These are phyloP conservation scores for Carassius carassius DNA, from an alignment of 2,113 vertebrate genomes.

Conservation along the genomic window DNA sequence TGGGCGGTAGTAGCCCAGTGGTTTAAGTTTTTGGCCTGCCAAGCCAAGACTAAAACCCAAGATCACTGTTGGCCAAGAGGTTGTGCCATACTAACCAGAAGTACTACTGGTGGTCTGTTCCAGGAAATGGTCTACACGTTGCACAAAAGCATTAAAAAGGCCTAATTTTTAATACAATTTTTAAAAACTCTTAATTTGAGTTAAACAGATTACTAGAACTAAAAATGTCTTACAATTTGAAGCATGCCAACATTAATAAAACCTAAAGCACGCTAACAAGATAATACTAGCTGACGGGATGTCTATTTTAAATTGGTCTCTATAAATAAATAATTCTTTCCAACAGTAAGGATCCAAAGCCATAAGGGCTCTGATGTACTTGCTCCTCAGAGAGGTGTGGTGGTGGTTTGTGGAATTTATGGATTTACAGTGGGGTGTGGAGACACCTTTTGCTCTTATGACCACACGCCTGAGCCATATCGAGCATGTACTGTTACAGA, in stretches of 20 bases:
- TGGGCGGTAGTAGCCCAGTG: constrained; percentile 27
- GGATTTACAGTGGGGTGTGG: constrained; percentile 47
- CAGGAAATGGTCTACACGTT: neutral
- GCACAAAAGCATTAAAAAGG: neutral
- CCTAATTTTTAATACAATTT: neutral
- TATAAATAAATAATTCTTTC: constrained; percentile 24
- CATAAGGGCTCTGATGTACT: neutral
- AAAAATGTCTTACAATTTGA: neutral
- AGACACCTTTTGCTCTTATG: constrained; percentile 36
- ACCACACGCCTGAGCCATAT: neutral
- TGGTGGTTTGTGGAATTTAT: constrained; percentile 39
- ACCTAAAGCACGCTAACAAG: constrained; percentile 31
- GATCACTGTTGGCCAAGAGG: constrained; percentile 20
- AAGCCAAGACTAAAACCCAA: constrained; percentile 22
- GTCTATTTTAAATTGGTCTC: constrained; percentile 20
- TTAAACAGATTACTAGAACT: neutral
- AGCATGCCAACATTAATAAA: neutral
- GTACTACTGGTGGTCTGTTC: constrained; percentile 21
- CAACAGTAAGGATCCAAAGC: constrained; percentile 11
- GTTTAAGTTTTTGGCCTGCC: constrained; percentile 23
- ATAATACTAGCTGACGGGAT: constrained; percentile 24
- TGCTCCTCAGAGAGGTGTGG: constrained; percentile 15
- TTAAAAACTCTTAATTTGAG: neutral
- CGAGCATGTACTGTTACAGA: constrained; percentile 21
- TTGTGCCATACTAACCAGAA: constrained; percentile 9